phyloP scores from a whole-genome alignment of 2,113 vertebrate genomes.

The Limnothrissa miodon region DNA sequence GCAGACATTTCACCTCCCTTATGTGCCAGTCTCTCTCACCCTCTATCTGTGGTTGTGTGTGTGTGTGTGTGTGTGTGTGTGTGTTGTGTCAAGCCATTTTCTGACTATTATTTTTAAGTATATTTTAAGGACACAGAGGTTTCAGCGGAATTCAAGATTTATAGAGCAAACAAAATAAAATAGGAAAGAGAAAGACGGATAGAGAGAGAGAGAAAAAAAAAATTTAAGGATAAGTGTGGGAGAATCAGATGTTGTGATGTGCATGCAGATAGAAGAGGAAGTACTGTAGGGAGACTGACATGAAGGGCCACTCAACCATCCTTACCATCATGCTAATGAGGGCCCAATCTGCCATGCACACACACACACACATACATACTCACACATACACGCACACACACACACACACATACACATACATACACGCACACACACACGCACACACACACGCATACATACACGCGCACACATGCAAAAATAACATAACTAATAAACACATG shows the following conservation, averaged over 20 bases:
- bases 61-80: background rate
- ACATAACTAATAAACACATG: conserved; percentile 22
- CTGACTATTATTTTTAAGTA: background rate
- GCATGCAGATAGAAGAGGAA: background rate
- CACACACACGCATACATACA: conserved; percentile 33
- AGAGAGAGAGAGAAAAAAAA: background rate
- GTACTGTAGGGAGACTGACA: background rate
- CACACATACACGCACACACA: conserved; percentile 36
- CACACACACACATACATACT: conserved; percentile 33
- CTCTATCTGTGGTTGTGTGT: too few species aligned
- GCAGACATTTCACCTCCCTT: background rate
- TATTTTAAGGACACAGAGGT: background rate
- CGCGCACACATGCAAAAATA: background rate
- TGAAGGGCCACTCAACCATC: conserved; percentile 41
- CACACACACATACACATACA: conserved; percentile 38
- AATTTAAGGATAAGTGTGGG: background rate
- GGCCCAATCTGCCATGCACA: conserved; percentile 50
- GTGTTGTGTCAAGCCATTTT: background rate
- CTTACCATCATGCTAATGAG: conserved; percentile 56
- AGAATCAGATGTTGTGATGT: background rate
- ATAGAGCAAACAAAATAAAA: background rate
- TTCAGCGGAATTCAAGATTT: background rate
- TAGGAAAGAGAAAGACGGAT: background rate
- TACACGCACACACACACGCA: conserved; percentile 30
- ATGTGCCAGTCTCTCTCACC: background rate